Evolutionary conservation across 2,888 invertebrate species (phyloP), one percentile per base, ranked within the genome.

Genomic region (Folsomia candida): DNA sequence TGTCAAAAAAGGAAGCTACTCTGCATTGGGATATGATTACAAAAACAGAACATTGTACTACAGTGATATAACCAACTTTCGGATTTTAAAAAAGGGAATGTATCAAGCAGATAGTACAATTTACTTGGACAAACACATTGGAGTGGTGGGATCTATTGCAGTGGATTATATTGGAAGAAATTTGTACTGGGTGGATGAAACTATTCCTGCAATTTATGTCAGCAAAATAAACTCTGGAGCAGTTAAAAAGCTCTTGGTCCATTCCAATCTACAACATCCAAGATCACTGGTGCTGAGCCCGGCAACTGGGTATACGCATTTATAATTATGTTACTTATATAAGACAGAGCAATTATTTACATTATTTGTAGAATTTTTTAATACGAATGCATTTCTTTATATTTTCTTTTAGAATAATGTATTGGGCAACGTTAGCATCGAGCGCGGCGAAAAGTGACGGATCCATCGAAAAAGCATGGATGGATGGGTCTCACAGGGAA

Each of bases 121-220:
- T 54, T 86, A 90, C 80, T 82, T 89, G 20, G 85, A 85, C 1
- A 85, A 86, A 54, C 87, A 87, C 68, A 85, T 89, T 1, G 87
- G 87, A 78, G 87, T 87, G 82, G 89, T 89, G 80, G 89, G 91
- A 80, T 91, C 91, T 2, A 83, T 94, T 75, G 92, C 93, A 51
- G 87, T 92, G 69, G 94, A 95, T 84, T 93, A 92, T 91, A 87
- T 92, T 81, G 89, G 90, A 70, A 83, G 86, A 70, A 92, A 93
- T 84, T 82, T 95, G 70, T 95, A 91, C 85, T 94, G 93, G 91
- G 90, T 91, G 66, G 91, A 91, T 83, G 88, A 88, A 82, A 88
- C 88, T 68, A 84, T 88, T 76, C 88, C 89, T 69, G 86, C 86
- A 66, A 86, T 94, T 75, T 88, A 86, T 80, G 92, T 91, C 47